A percentile compares a stretch with the other conserved stretches of the same genome.
Conservation (phyloP, 1,140 invertebrate genomes). For the Tetragnatha versicolor region DNA sequence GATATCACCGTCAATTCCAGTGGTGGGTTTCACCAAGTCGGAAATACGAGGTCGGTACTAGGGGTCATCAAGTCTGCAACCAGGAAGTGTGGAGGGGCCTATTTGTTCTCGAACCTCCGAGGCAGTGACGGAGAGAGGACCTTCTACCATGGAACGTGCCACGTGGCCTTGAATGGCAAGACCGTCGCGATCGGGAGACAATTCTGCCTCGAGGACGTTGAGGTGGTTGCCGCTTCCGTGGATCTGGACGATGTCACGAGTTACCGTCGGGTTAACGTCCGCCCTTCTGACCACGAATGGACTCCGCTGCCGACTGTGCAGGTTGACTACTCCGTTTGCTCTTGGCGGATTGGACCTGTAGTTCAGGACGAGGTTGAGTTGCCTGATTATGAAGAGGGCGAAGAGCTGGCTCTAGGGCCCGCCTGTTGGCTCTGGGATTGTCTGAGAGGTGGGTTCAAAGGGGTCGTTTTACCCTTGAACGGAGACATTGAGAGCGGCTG, state of each 20-base stretch:
- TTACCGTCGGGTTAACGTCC: constrained; percentile 78
- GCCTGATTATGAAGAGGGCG: constrained; percentile 70
- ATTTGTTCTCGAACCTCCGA: constrained; percentile 92
- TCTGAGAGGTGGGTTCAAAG: constrained; percentile 87
- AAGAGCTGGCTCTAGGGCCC: constrained; percentile 85
- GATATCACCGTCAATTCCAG: constrained; percentile 94
- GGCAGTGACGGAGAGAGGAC: constrained; percentile 97
- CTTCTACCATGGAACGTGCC: constrained; percentile 94
- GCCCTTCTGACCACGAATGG: constrained; percentile 71
- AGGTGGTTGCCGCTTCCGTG: constrained; percentile 85
- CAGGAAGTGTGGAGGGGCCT: constrained; percentile 88
- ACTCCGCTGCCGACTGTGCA: constrained; percentile 78
- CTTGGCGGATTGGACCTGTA: too few species aligned
- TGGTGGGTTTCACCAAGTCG: constrained; percentile 87
- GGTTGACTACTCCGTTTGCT: constrained; percentile 82
- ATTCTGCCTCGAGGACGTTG: constrained; percentile 93
- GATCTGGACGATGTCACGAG: constrained; percentile 89
- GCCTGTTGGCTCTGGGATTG: constrained; percentile 99
- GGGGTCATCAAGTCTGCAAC: constrained; percentile 91
- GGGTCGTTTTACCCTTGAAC: constrained; percentile 96
- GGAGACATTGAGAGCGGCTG: constrained; percentile 97
- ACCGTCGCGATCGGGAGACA: constrained; percentile 84
- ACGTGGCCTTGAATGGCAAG: constrained; percentile 89
- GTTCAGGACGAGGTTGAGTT: constrained; percentile 58
- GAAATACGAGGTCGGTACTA: constrained; percentile 87